Conservation (phyloP, 2,888 invertebrate species). For the Oligia fasciuncula region DNA sequence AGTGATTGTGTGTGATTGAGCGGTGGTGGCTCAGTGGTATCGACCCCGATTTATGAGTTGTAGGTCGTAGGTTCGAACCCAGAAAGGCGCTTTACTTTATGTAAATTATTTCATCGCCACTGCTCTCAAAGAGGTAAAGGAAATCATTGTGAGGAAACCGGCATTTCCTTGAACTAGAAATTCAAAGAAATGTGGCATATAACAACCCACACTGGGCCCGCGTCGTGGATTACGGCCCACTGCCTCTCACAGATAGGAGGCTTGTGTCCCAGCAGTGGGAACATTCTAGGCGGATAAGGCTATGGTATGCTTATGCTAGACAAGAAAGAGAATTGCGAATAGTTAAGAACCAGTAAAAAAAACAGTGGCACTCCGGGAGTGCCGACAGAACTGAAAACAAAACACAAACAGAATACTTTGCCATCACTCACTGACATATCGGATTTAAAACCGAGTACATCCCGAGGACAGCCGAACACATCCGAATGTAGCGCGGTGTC, state of each 20-base stretch:
- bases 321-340: no score
- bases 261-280: no score
- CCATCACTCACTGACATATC: no score
- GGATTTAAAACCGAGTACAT: no score
- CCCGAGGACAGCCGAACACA: no score
- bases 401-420: no score
- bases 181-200: neutral
- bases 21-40: neutral
- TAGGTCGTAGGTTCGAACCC: neutral
- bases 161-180: neutral
- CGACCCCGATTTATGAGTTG: neutral
- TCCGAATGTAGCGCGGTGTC: no score
- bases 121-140: neutral
- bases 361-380: no score
- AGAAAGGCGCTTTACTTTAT: neutral
- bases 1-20: neutral
- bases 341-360: no score
- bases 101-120: neutral
- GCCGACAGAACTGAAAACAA: no score
- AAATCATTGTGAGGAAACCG: neutral
- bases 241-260: neutral
- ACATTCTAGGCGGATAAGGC: no score
- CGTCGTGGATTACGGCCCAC: neutral
- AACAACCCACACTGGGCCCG: neutral
- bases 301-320: no score